Percentiles rank a stretch among this genome's conserved stretches.
Conservation (phyloP, 2,797 vertebrate species). For the Sebastes hopkinsi region DNA sequence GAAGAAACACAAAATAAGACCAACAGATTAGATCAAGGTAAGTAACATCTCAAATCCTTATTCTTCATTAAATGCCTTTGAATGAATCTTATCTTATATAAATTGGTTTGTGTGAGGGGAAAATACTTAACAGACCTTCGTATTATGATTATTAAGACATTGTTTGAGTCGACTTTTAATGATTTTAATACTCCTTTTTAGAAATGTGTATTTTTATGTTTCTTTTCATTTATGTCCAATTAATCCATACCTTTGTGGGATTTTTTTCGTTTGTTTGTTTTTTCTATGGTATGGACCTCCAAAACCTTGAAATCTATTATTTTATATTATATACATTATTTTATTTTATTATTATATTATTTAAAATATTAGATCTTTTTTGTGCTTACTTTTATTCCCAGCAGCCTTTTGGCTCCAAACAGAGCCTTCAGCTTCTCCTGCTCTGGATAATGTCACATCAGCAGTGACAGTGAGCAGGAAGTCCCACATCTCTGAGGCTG, state of each 20-base stretch:
- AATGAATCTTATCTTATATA: neutral
- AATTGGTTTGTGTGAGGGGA: neutral
- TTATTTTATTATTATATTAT: too few species aligned
- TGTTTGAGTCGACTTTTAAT: neutral
- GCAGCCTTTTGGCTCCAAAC: neutral
- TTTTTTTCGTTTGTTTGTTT: neutral
- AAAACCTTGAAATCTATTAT: neutral
- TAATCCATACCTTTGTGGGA: neutral
- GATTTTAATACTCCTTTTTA: neutral
- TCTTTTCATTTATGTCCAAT: neutral
- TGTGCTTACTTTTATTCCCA: neutral
- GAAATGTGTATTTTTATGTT: neutral
- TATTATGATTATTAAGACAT: neutral
- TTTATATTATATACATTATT: too few species aligned
- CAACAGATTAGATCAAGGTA: constrained; percentile 32
- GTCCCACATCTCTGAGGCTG: constrained; percentile 32
- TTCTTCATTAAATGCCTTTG: neutral
- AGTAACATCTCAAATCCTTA: neutral
- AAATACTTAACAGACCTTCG: neutral
- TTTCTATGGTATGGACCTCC: neutral
- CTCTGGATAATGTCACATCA: constrained; percentile 62
- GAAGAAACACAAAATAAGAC: neutral
- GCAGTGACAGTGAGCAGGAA: constrained; percentile 49
- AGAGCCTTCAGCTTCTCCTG: neutral
- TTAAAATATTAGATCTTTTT: neutral